These are phyloP conservation scores for Pocillopora grandis DNA, from an alignment of 92 coral and sea anemone species.

Conservation along the genomic window DNA sequence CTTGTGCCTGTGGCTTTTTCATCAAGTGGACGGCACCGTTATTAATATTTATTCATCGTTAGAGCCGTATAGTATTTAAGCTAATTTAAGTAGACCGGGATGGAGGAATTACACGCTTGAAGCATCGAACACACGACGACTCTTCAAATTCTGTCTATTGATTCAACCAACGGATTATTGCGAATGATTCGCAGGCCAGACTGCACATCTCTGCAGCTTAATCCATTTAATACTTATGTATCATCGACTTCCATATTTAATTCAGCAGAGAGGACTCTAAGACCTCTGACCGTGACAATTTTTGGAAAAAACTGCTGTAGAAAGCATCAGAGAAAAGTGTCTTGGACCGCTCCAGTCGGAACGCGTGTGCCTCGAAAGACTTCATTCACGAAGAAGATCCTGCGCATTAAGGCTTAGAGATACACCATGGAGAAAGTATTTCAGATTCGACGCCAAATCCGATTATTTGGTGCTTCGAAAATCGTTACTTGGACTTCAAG, in stretches of 20 bases:
- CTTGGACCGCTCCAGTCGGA: too few species aligned
- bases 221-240: constrained; percentile 12
- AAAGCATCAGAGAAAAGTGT: too few species aligned
- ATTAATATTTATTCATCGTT: constrained; percentile 77
- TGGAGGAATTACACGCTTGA: constrained; percentile 56
- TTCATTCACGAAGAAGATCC: too few species aligned
- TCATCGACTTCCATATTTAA: too few species aligned
- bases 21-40: constrained; percentile 57
- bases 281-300: too few species aligned
- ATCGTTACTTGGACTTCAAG: constrained; percentile 57
- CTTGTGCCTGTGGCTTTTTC: constrained; percentile 30
- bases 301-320: too few species aligned
- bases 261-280: too few species aligned
- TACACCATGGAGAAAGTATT: constrained; percentile 48
- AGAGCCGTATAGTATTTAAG: constrained; percentile 53
- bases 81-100: constrained; percentile 62
- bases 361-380: too few species aligned
- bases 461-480: constrained; percentile 64
- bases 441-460: constrained; percentile 62
- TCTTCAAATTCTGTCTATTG: constrained; percentile 61
- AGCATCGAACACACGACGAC: constrained; percentile 22
- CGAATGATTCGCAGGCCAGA: constrained; percentile 61
- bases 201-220: constrained; percentile 65
- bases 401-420: constrained; percentile 46
- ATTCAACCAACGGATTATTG: constrained; percentile 69